phyloP scores from a whole-genome alignment of 2,797 vertebrate genomes.

The Clamator glandarius region DNA sequence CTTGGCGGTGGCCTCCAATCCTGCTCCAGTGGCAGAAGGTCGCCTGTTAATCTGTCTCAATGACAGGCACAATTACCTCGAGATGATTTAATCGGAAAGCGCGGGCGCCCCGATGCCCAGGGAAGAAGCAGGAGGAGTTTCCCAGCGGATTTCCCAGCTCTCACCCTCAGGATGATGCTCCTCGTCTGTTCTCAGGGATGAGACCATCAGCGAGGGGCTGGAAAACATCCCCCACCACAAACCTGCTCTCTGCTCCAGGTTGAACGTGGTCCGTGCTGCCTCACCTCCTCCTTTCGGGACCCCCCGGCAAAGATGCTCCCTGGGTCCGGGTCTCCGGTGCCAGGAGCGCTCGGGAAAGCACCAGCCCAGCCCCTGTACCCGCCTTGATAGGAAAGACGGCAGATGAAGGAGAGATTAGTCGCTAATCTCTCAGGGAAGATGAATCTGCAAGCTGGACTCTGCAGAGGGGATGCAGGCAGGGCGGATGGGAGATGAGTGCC shows the following conservation, averaged over 20 bases:
- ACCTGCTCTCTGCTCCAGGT: accelerated
- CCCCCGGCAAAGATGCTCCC: accelerated
- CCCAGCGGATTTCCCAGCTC: background rate
- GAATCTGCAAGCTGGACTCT: slow-evolving; percentile 6
- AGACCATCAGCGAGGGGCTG: background rate
- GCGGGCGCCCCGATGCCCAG: background rate
- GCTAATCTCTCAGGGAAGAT: slow-evolving; percentile 47
- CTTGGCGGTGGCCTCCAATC: slow-evolving; percentile 19
- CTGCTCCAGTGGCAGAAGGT: slow-evolving; percentile 64
- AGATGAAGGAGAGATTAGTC: slow-evolving; percentile 59
- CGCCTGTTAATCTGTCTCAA: slow-evolving; percentile 74
- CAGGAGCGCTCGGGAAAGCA: background rate
- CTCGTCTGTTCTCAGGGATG: background rate
- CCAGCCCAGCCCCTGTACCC: background rate
- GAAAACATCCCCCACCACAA: background rate
- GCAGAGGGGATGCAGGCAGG: accelerated
- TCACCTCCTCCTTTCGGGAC: background rate
- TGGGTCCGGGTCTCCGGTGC: accelerated
- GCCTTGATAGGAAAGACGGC: background rate
- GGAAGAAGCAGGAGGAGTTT: slow-evolving; percentile 41
- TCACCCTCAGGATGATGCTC: background rate
- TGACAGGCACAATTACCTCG: slow-evolving; percentile 75
- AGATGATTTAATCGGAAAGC: slow-evolving; percentile 69
- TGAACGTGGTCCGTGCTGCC: accelerated
- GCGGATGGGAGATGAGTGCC: background rate